These are phyloP conservation scores for Pardosa pseudoannulata DNA, from an alignment of 2,888 invertebrate species.

Conservation along the genomic window DNA sequence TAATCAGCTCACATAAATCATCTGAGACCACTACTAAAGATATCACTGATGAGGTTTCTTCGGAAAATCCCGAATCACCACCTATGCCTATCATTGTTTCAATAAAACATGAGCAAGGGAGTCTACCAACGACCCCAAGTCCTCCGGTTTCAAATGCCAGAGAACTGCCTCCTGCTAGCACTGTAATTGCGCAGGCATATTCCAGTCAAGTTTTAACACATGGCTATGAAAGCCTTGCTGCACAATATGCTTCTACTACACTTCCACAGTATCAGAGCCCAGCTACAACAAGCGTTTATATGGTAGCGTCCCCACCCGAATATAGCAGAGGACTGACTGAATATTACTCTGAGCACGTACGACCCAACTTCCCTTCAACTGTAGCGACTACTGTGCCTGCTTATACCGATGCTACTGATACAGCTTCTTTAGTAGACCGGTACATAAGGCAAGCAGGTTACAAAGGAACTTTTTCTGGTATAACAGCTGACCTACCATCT, in stretches of 20 bases:
- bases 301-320: slow-evolving; percentile 40
- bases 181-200: slow-evolving; percentile 47
- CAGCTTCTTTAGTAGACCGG: slow-evolving; percentile 72
- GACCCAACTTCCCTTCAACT: slow-evolving; percentile 24
- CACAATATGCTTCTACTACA: slow-evolving; percentile 36
- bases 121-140: slow-evolving; percentile 25
- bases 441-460: slow-evolving; percentile 71
- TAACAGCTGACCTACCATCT: slow-evolving; percentile 95
- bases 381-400: slow-evolving; percentile 37
- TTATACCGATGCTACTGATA: slow-evolving; percentile 58
- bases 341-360: slow-evolving; percentile 48
- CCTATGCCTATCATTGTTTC: slow-evolving; percentile 49
- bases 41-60: not conserved
- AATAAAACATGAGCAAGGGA: slow-evolving; percentile 40
- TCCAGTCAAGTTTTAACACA: slow-evolving; percentile 48
- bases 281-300: slow-evolving; percentile 24
- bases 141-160: slow-evolving; percentile 20
- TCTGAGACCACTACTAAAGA: slow-evolving; percentile 10
- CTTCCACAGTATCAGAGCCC: slow-evolving; percentile 33
- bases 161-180: slow-evolving; percentile 53
- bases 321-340: slow-evolving; percentile 41
- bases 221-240: slow-evolving; percentile 33
- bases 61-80: slow-evolving; percentile 13
- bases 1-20: slow-evolving; percentile 29
- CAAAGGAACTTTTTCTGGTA: slow-evolving; percentile 76